Evolutionary conservation across 92 coral and sea anemone genomes (phyloP).

Genomic region (Chrysogorgia sp.): DNA sequence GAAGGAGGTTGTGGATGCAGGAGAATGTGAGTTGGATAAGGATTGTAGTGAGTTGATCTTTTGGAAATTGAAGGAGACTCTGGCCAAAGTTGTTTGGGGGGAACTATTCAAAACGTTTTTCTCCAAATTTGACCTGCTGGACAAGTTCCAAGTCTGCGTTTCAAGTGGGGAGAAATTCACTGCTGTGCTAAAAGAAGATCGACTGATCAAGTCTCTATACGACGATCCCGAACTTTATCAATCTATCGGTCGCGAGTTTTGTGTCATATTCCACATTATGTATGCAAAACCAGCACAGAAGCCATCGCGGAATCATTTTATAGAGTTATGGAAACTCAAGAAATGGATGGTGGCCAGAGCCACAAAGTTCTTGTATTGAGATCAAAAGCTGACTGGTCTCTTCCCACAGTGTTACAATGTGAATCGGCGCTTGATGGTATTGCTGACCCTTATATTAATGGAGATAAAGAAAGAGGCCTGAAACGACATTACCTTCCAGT

Average conservation of each 20-base stretch:
- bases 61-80: too few species aligned
- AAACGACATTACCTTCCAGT: too few species aligned
- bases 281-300: slow-evolving; percentile 30
- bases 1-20: not conserved
- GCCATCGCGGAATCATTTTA: slow-evolving; percentile 23
- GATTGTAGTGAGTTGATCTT: too few species aligned
- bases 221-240: slow-evolving; percentile 12
- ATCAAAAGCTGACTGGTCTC: too few species aligned
- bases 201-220: slow-evolving; percentile 12
- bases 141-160: not conserved
- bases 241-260: slow-evolving; percentile 21
- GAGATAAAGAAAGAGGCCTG: too few species aligned
- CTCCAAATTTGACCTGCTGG: slow-evolving; percentile 24
- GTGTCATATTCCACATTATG: slow-evolving; percentile 19
- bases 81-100: slow-evolving; percentile 2
- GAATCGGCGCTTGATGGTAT: too few species aligned
- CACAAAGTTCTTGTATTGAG: too few species aligned
- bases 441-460: too few species aligned
- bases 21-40: not conserved
- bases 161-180: not conserved
- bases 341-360: slow-evolving; percentile 34
- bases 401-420: not conserved
- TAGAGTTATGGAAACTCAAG: slow-evolving; percentile 32
- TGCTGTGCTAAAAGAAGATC: slow-evolving; percentile 6
- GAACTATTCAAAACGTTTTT: slow-evolving; percentile 11